A percentile compares a stretch with the other conserved stretches of the same genome.
Evolutionary conservation across 2,797 vertebrate genomes (phyloP).

Genomic region (Threskiornis aethiopicus): DNA sequence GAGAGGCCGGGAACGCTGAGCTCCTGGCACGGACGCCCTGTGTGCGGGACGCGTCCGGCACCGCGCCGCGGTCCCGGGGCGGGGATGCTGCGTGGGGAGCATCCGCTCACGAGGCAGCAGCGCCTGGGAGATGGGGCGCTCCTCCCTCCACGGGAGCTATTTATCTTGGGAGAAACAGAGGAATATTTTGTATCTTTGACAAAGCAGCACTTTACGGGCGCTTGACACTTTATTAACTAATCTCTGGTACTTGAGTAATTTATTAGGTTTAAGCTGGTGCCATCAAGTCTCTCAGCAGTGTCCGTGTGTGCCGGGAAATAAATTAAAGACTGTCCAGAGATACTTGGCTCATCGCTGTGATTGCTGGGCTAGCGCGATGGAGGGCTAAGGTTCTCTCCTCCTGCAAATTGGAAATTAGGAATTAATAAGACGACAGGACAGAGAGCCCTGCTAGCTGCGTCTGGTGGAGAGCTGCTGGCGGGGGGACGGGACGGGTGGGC

Average conservation of each 20-base stretch:
- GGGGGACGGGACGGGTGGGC: neutral
- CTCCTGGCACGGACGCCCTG: fast-evolving
- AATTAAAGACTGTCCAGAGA: slow-evolving; percentile 80
- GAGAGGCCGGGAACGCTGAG: fast-evolving
- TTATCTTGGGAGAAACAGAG: slow-evolving; percentile 53
- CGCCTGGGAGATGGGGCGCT: fast-evolving
- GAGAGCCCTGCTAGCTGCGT: neutral
- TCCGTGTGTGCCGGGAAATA: slow-evolving; percentile 72
- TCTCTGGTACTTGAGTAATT: slow-evolving; percentile 79
- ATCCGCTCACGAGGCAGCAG: fast-evolving
- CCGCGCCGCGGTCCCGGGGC: fast-evolving
- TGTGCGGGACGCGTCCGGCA: fast-evolving
- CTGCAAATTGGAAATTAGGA: slow-evolving; percentile 78
- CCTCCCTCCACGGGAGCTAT: neutral
- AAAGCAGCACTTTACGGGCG: slow-evolving; percentile 69
- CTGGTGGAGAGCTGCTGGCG: neutral
- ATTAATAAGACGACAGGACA: slow-evolving; percentile 71
- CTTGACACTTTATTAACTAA: slow-evolving; percentile 81
- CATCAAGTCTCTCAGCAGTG: slow-evolving; percentile 77
- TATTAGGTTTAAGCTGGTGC: slow-evolving; percentile 80
- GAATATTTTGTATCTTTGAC: slow-evolving; percentile 67
- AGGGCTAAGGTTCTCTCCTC: slow-evolving; percentile 74
- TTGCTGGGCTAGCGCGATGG: slow-evolving; percentile 72
- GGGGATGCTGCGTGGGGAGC: neutral
- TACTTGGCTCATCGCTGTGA: slow-evolving; percentile 75